Conservation (phyloP, 2,888 invertebrate species). For the Cryptocheilus praepositus region DNA sequence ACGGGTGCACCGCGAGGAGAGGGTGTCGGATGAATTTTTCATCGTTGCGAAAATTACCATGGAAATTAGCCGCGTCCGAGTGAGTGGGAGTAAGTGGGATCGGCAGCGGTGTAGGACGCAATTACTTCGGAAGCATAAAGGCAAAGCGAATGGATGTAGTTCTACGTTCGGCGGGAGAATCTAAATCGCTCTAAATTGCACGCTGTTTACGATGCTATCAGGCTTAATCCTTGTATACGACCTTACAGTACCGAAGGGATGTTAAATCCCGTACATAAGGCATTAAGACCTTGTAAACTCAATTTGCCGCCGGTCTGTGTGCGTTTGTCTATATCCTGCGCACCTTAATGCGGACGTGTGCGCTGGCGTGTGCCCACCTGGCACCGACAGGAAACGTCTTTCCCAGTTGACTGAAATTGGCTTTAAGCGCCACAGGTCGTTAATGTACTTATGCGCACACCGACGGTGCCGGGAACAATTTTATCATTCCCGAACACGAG, state of each 20-base stretch:
- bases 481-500: background rate
- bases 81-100: background rate
- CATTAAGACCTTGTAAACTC: constrained; percentile 29
- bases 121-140: background rate
- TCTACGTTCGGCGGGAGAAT: constrained; percentile 5
- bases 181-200: constrained; percentile 28
- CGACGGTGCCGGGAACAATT: constrained; percentile 6
- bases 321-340: constrained; percentile 15
- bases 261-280: constrained; percentile 30
- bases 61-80: background rate
- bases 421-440: constrained; percentile 1
- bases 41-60: too few relatives aligned
- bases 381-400: constrained; percentile 4
- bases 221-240: constrained; percentile 29
- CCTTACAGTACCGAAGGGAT: constrained; percentile 22
- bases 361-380: too few relatives aligned
- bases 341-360: background rate
- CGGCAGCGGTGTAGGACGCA: too few relatives aligned
- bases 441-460: constrained; percentile 1
- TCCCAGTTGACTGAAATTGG: constrained; percentile 4
- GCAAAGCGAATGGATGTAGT: background rate
- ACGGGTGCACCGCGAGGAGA: background rate
- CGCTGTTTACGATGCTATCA: constrained; percentile 34
- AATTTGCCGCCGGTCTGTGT: constrained; percentile 23
- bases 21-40: background rate